Evolutionary conservation across 1,140 invertebrate genomes (phyloP).

Genomic region (Anastatus disparis): DNA sequence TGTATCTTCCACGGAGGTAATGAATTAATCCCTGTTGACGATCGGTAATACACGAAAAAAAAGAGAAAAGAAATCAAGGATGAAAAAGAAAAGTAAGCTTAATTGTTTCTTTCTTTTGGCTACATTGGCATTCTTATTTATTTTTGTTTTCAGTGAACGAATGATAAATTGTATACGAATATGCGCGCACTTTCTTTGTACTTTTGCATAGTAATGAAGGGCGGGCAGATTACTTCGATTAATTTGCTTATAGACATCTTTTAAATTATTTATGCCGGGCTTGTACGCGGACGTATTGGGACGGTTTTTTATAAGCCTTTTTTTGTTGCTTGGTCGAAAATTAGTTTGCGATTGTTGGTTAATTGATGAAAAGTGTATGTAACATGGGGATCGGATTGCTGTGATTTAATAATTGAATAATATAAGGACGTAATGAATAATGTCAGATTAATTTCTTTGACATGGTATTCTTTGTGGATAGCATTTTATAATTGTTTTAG

Average conservation of each 20-base stretch:
- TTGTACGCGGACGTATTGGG: not conserved
- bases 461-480: too few species aligned
- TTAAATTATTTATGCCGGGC: slow-evolving; percentile 15
- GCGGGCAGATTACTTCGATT: slow-evolving; percentile 15
- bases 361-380: slow-evolving; percentile 22
- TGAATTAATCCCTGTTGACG: slow-evolving; percentile 33
- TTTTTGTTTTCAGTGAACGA: not conserved
- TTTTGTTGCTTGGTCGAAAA: not conserved
- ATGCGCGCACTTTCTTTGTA: not conserved
- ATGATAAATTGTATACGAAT: slow-evolving; percentile 31
- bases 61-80: too few species aligned
- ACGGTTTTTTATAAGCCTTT: too few species aligned
- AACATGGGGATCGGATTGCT: too few species aligned
- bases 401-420: too few species aligned
- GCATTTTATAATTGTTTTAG: too few species aligned
- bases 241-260: slow-evolving; percentile 33
- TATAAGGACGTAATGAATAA: too few species aligned
- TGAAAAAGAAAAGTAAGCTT: too few species aligned
- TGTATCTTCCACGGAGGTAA: slow-evolving; percentile 8
- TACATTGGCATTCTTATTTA: not conserved
- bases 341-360: slow-evolving; percentile 3
- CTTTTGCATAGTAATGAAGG: slow-evolving; percentile 28
- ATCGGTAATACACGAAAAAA: not conserved
- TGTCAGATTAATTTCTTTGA: too few species aligned
- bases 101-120: slow-evolving; percentile 28